These are phyloP conservation scores for Yponomeuta evonymella DNA, from an alignment of 2,888 invertebrate species.

Conservation along the genomic window DNA sequence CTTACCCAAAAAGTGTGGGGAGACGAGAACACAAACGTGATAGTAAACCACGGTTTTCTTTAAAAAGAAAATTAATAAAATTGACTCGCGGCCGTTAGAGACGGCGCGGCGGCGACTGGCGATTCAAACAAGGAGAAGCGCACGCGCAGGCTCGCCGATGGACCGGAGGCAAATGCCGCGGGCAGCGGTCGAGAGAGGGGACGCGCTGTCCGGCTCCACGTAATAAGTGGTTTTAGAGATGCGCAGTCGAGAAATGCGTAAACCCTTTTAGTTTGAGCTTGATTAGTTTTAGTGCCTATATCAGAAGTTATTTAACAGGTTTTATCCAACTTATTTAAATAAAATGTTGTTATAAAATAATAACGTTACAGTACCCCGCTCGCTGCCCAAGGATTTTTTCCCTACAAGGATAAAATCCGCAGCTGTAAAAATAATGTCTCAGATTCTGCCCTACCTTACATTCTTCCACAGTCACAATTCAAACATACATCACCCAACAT, in stretches of 20 bases:
- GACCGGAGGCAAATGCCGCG: neutral
- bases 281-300: neutral
- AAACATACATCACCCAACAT: too few species aligned
- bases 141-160: neutral
- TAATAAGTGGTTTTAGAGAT: neutral
- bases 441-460: neutral
- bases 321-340: too few species aligned
- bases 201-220: neutral
- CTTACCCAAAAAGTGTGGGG: neutral
- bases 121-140: neutral
- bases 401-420: neutral
- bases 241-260: neutral
- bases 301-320: neutral
- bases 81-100: too few species aligned
- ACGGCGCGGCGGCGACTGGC: neutral
- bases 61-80: too few species aligned
- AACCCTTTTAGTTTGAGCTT: neutral
- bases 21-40: neutral
- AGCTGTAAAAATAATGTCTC: neutral
- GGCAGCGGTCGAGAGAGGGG: neutral
- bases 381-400: constrained; percentile 2
- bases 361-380: constrained; percentile 1
- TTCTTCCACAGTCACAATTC: neutral
- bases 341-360: neutral
- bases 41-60: neutral